phyloP scores from a whole-genome alignment of 2,888 invertebrate species.

The Trachelus tabidus region DNA sequence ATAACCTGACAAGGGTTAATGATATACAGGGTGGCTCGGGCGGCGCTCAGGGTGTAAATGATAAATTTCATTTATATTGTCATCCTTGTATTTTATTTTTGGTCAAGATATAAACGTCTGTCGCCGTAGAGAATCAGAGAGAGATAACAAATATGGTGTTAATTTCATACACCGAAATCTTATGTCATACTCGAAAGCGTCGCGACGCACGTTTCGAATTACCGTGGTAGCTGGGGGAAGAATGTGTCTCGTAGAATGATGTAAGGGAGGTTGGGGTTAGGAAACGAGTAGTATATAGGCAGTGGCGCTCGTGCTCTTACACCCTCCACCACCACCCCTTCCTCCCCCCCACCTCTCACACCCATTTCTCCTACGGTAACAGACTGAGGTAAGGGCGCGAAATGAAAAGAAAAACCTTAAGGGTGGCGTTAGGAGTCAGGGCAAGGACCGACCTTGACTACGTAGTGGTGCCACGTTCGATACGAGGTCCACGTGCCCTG shows the following conservation, averaged over 20 bases:
- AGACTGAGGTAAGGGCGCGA: background rate
- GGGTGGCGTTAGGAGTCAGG: slow-evolving; percentile 42
- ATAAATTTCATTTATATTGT: background rate
- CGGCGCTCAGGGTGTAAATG: background rate
- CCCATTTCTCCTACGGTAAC: background rate
- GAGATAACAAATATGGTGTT: background rate
- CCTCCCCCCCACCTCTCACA: background rate
- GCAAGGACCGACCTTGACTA: slow-evolving; percentile 64
- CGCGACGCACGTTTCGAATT: background rate
- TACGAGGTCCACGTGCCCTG: slow-evolving; percentile 51
- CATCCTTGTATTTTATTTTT: background rate
- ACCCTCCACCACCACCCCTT: too few species aligned
- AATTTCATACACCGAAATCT: background rate
- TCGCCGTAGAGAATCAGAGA: background rate
- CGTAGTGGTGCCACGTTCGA: slow-evolving; percentile 54
- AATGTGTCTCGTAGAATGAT: background rate
- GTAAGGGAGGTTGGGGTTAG: background rate
- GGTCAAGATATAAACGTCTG: background rate
- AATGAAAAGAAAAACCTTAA: slow-evolving; percentile 13
- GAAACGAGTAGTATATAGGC: background rate
- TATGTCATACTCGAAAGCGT: background rate
- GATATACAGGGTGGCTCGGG: background rate
- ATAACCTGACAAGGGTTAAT: background rate
- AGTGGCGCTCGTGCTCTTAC: background rate
- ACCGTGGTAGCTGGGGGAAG: background rate